Conservation (phyloP, 2,888 invertebrate genomes). For the Tanypteryx hageni region DNA sequence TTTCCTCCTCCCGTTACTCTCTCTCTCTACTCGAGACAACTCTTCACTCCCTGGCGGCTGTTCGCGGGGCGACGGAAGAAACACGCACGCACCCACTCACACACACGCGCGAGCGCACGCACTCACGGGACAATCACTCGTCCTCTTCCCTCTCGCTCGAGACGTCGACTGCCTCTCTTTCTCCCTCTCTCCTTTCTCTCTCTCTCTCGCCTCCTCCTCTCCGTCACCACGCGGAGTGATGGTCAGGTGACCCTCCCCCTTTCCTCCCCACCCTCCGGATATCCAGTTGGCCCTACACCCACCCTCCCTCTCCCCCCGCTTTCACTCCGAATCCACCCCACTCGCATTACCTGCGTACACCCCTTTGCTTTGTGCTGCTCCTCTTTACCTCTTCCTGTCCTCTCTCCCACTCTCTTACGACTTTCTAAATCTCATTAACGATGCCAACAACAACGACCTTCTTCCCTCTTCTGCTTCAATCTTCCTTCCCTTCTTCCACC, state of each 20-base stretch:
- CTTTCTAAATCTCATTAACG: too few relatives aligned
- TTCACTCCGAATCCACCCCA: too few relatives aligned
- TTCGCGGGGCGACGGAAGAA: too few relatives aligned
- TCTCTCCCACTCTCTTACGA: neutral
- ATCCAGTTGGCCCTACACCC: neutral
- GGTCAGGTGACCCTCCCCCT: constrained; percentile 55
- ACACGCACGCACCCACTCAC: too few relatives aligned
- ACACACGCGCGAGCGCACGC: neutral
- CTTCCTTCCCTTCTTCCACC: neutral
- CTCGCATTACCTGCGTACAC: too few relatives aligned
- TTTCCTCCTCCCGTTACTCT: neutral
- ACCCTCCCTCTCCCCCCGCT: neutral
- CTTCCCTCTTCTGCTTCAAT: neutral
- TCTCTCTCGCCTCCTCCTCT: constrained; percentile 15
- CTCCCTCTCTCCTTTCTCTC: neutral
- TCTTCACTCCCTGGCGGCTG: too few relatives aligned
- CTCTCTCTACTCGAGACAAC: too few relatives aligned
- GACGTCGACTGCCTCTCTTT: constrained; percentile 38
- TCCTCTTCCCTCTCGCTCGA: neutral
- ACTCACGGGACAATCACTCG: neutral
- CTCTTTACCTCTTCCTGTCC: neutral
- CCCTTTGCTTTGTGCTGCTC: neutral
- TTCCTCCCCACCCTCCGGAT: neutral
- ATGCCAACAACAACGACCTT: too few relatives aligned
- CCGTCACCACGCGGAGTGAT: constrained; percentile 43